These are phyloP conservation scores for Fistularia tabacaria DNA, from an alignment of 2,797 vertebrate genomes.

Conservation along the genomic window DNA sequence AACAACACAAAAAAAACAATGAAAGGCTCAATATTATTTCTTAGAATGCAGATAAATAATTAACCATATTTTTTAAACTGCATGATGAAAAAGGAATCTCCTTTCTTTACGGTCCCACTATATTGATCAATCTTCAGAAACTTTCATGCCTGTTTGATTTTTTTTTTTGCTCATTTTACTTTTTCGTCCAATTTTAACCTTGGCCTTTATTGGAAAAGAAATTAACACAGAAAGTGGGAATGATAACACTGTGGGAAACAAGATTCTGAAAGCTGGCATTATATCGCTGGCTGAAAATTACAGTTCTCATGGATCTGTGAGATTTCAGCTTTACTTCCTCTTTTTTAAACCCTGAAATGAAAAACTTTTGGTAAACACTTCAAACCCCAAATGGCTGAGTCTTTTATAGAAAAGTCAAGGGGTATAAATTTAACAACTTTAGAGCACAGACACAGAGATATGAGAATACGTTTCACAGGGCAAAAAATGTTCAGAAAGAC, in stretches of 20 bases:
- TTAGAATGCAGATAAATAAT: too few relatives aligned
- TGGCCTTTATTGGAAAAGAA: slow-evolving; percentile 26
- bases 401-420: too few relatives aligned
- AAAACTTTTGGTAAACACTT: too few relatives aligned
- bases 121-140: slow-evolving; percentile 18
- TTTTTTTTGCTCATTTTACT: slow-evolving; percentile 2
- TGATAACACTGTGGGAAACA: slow-evolving; percentile 1
- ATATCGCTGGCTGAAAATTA: slow-evolving; percentile 7
- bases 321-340: neutral
- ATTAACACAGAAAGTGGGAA: neutral
- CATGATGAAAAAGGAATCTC: too few relatives aligned
- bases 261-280: slow-evolving; percentile 1
- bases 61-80: too few relatives aligned
- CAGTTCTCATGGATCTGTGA: neutral
- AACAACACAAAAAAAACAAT: too few relatives aligned
- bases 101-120: neutral
- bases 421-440: too few relatives aligned
- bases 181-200: slow-evolving; percentile 15
- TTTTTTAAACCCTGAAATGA: too few relatives aligned
- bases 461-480: slow-evolving; percentile 3
- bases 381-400: too few relatives aligned
- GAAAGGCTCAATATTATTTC: too few relatives aligned
- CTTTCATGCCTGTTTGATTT: slow-evolving; percentile 4
- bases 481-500: slow-evolving; percentile 6
- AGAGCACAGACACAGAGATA: slow-evolving; percentile 9